These are phyloP conservation scores for Botrylloides violaceus DNA, from an alignment of 23 tunicate species.

Conservation along the genomic window DNA sequence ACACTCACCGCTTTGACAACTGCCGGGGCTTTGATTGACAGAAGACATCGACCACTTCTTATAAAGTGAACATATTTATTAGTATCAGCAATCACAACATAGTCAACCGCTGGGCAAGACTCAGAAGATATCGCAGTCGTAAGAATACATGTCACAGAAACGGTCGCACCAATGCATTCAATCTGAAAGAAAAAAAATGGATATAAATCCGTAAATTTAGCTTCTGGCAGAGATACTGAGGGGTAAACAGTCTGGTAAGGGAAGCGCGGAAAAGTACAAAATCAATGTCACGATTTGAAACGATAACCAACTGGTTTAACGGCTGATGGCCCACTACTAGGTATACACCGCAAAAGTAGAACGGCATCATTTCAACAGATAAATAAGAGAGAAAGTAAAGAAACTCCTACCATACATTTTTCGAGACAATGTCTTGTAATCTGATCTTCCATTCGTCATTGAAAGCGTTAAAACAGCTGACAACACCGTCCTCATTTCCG, in stretches of 20 bases:
- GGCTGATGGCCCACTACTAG: too few relatives aligned
- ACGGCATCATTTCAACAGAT: too few relatives aligned
- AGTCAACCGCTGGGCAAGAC: slow-evolving; percentile 35
- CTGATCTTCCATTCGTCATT: slow-evolving; percentile 69
- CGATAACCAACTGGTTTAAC: too few relatives aligned
- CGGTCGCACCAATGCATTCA: slow-evolving; percentile 5
- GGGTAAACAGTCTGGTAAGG: too few relatives aligned
- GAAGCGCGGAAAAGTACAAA: too few relatives aligned
- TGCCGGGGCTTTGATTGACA: slow-evolving; percentile 17
- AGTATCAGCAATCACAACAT: slow-evolving; percentile 50
- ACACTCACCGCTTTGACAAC: slow-evolving; percentile 52
- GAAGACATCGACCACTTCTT: slow-evolving; percentile 18
- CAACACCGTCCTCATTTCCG: slow-evolving; percentile 69
- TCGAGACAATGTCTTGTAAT: slow-evolving; percentile 18
- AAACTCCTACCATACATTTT: slow-evolving; percentile 34
- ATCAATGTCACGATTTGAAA: too few relatives aligned
- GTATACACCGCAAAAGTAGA: too few relatives aligned
- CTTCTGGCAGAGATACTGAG: too few relatives aligned
- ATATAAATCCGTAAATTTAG: too few relatives aligned
- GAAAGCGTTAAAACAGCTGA: slow-evolving; percentile 78
- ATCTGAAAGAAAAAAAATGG: not conserved
- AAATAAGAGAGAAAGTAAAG: too few relatives aligned
- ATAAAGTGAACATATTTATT: slow-evolving; percentile 41
- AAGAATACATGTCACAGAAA: slow-evolving; percentile 56
- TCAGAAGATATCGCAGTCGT: slow-evolving; percentile 28